These are phyloP conservation scores for Drosophila kanapiae DNA, from an alignment of 1,140 invertebrate genomes.

Conservation along the genomic window DNA sequence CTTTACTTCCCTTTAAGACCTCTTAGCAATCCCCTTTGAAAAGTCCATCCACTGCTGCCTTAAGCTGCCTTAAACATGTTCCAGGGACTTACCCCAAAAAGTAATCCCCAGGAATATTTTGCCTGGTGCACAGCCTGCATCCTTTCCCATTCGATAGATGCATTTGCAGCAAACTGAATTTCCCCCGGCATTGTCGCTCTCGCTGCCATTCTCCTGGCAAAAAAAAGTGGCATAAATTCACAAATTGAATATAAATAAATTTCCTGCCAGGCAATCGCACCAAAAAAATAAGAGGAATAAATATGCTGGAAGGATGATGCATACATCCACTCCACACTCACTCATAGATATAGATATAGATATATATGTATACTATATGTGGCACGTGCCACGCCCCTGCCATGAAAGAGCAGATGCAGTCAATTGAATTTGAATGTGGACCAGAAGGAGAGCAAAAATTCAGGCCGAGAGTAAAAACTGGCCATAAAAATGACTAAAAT, in stretches of 20 bases:
- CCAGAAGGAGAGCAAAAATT: neutral
- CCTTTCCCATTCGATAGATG: slow-evolving; percentile 27
- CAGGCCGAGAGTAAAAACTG: slow-evolving; percentile 22
- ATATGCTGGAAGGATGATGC: slow-evolving; percentile 53
- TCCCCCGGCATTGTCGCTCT: slow-evolving; percentile 51
- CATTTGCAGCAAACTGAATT: slow-evolving; percentile 60
- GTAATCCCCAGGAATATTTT: slow-evolving; percentile 5
- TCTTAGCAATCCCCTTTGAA: slow-evolving; percentile 6
- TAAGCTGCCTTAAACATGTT: slow-evolving; percentile 22
- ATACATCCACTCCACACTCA: slow-evolving; percentile 26
- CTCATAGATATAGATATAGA: slow-evolving; percentile 19
- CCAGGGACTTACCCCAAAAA: neutral
- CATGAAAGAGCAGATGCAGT: slow-evolving; percentile 30
- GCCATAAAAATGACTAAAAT: slow-evolving; percentile 53
- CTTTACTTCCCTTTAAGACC: neutral
- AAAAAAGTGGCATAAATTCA: slow-evolving; percentile 67
- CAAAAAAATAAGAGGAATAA: slow-evolving; percentile 55
- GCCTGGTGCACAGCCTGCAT: slow-evolving; percentile 23
- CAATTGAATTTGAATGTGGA: slow-evolving; percentile 69
- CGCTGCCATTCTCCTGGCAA: neutral
- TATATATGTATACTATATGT: slow-evolving; percentile 32
- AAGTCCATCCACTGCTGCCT: slow-evolving; percentile 3
- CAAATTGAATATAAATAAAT: slow-evolving; percentile 84
- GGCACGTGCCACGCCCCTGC: slow-evolving; percentile 60
- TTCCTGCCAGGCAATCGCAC: slow-evolving; percentile 65